Percentiles rank a stretch among this genome's conserved stretches.
These are phyloP conservation scores for Acropternis orthonyx DNA, from an alignment of 2,797 vertebrate genomes.

Conservation along the genomic window DNA sequence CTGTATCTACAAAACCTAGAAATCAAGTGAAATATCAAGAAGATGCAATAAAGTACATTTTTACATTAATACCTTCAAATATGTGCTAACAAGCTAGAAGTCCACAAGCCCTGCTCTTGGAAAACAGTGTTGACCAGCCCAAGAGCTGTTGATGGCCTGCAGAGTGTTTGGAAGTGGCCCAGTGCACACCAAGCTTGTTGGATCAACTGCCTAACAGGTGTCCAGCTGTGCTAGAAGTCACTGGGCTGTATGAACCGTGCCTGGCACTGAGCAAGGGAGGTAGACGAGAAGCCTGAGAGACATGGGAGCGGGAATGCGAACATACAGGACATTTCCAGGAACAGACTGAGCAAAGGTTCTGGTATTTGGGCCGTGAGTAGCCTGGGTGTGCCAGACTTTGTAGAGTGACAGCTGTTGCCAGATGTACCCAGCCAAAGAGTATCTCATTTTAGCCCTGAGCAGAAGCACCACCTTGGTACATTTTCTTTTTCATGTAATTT, in stretches of 20 bases:
- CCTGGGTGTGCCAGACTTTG: not conserved
- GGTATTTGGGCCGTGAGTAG: not conserved
- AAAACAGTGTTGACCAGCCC: not conserved
- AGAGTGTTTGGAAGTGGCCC: not conserved
- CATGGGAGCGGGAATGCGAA: not conserved
- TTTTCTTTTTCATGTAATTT: not conserved
- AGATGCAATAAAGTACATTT: not conserved
- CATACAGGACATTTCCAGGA: not conserved
- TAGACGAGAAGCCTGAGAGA: rapidly evolving
- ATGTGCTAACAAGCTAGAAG: not conserved
- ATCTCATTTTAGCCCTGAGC: not conserved
- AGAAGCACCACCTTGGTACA: not conserved
- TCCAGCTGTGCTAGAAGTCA: not conserved
- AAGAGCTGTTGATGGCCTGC: not conserved
- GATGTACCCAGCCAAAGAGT: not conserved
- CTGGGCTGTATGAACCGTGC: not conserved
- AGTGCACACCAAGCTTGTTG: rapidly evolving
- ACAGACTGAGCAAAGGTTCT: not conserved
- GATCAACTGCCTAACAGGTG: not conserved
- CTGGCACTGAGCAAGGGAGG: not conserved
- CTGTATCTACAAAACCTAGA: not conserved
- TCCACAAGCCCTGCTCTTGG: not conserved
- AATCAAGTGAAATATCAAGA: not conserved
- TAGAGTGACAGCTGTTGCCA: not conserved
- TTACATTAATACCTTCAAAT: not conserved